Evolutionary conservation across 2,113 vertebrate species (phyloP), one percentile per base, ranked within the genome.

Genomic region (Petromus typicus): DNA sequence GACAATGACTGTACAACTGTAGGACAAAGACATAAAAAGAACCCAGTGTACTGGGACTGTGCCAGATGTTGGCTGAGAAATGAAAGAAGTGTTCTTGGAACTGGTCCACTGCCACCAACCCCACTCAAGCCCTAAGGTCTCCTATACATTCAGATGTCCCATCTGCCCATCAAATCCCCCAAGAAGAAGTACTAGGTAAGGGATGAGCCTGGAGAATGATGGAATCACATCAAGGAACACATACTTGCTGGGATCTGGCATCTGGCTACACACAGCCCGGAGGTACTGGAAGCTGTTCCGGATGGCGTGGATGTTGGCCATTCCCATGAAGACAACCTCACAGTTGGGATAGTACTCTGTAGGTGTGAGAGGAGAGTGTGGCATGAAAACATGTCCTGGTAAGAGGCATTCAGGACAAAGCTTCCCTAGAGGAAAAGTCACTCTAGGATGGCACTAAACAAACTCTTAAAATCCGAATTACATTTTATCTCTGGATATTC

Each of bases 271-370:
- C 82, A 99, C 99, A 1, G 99, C 98, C 69, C 99, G 98, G 73
- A 99, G 98, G 27, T 99, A 99, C 97, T 99, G 99, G 98, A 99
- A 99, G 90, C 99, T 99, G 98, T 99, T 99, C 69, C 99, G 98
- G 97, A 99, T 99, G 97, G 99, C 99, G 56, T 99, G 99, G 98
- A 99, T 99, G 98, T 99, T 99, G 94, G 99, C 99, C 99, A 99
- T 99, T 93, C 99, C 99, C 99, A 99, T 99, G 97, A 99, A 99
- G 95, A 99, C 99, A 0, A 99, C 99, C 98, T 99, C 99, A 76
- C 99, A 99, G 98, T 99, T 99, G 1, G 99, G 99, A 95, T 99
- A 99, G 98, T 99, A 99, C 97, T 99, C 99, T 99, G 92, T 37
- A 95, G 61, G 80, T 0, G 1, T 10, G 34, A 97, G 3, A 94